Evolutionary conservation across 2,113 vertebrate species (phyloP), one percentile per base, ranked within the genome.

Genomic region (Poeciliopsis turrubarensis): DNA sequence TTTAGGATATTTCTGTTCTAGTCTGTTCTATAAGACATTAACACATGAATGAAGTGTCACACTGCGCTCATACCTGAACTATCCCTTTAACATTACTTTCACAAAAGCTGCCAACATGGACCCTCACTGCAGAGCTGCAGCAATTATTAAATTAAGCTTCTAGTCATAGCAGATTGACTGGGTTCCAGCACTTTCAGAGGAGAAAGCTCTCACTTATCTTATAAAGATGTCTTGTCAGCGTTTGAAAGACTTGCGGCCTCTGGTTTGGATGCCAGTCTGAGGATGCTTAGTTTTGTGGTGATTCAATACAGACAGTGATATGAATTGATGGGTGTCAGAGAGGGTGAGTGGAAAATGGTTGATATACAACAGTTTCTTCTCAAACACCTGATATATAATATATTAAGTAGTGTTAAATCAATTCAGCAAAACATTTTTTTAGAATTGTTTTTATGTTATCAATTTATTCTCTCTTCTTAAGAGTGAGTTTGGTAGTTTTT

Each of bases 131-230:
- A 44, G 70, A 86, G 73, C 51, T 65, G 65, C 65, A 63, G 25
- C 61, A 78, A 82, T 84, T 85, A 83, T 90, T 89, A 83, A 79
- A 86, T 73, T 51, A 82, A 73, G 85, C 69, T 88, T 68, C 70
- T 70, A 75, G 80, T 78, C 77, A 65, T 57, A 68, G 67, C 74
- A 72, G 86, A 72, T 68, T 67, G 79, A 77, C 66, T 77, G 17
- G 60, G 72, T 83, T 85, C 64, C 79, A 81, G 71, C 78, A 70
- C 71, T 71, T 79, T 72, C 75, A 64, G 17, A 51, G 29, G 88
- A 76, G 69, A 78, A 44, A 57, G 30, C 70, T 76, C 79, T 65
- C 78, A 14, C 68, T 70, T 61, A 68, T 88, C 73, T 77, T 77
- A 84, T 83, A 86, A 82, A 88, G 70, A 80, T 67, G 71, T 60